Percentiles rank a stretch among this genome's conserved stretches.
Conservation (phyloP, 1,140 invertebrate genomes). For the Ceratina calcarata region DNA sequence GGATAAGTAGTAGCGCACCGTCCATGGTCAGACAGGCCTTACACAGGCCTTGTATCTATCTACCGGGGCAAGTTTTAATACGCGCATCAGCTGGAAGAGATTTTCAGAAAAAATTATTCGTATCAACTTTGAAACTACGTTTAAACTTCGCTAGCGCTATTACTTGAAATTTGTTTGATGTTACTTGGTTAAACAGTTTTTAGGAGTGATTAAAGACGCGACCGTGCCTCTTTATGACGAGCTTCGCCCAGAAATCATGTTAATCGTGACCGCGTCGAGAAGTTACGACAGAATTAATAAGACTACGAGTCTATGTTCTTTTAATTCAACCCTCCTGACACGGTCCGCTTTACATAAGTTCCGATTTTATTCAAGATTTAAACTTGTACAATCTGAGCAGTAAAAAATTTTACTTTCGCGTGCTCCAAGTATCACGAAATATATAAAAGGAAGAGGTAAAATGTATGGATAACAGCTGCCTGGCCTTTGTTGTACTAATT, state of each 20-base stretch:
- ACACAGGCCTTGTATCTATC: background rate
- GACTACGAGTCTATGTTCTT: background rate
- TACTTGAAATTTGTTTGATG: conserved; percentile 30
- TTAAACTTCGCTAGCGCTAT: conserved; percentile 23
- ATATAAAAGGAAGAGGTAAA: too few relatives aligned
- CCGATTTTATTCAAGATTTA: too few relatives aligned
- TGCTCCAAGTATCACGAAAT: too few relatives aligned
- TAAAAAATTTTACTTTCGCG: too few relatives aligned
- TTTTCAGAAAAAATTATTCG: conserved; percentile 21
- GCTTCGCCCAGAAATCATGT: conserved; percentile 14
- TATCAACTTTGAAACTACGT: conserved; percentile 10
- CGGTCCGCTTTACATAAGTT: background rate
- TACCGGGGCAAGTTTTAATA: conserved; percentile 10
- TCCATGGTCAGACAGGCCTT: background rate
- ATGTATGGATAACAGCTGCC: background rate
- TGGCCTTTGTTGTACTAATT: too few relatives aligned
- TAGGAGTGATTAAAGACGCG: conserved; percentile 21
- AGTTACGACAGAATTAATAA: background rate
- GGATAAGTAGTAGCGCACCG: background rate
- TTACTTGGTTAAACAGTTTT: conserved; percentile 1
- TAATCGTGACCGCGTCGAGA: background rate
- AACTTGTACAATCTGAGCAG: too few relatives aligned
- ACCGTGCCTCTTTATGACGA: background rate
- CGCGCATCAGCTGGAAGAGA: background rate
- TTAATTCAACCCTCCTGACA: background rate